Percentiles rank a stretch among this genome's conserved stretches.
These are phyloP conservation scores for Alaudala cheleensis DNA, from an alignment of 2,113 vertebrate genomes.

Conservation along the genomic window DNA sequence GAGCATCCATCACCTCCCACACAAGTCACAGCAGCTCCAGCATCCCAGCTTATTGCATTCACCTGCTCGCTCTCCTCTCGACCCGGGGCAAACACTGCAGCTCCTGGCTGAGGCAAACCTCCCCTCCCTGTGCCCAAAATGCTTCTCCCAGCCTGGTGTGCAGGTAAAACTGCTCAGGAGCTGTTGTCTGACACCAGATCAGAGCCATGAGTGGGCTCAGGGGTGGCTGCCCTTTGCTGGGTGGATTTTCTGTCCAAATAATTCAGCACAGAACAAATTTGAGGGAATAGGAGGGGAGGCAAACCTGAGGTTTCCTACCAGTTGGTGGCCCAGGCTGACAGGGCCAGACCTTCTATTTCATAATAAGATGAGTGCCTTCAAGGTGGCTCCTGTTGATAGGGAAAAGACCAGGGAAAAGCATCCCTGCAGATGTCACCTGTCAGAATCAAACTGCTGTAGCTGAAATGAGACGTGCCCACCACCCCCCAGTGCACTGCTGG, in stretches of 20 bases:
- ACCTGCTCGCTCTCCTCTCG: background rate
- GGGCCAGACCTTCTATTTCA: background rate
- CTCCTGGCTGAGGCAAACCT: background rate
- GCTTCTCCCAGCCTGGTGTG: background rate
- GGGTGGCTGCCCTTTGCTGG: background rate
- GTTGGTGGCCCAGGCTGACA: background rate
- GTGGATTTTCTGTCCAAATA: background rate
- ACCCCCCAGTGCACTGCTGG: background rate
- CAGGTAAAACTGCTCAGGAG: fast-evolving
- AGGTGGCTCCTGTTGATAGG: background rate
- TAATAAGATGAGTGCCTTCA: background rate
- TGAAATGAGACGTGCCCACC: background rate
- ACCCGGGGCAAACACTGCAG: fast-evolving
- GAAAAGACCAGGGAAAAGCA: background rate
- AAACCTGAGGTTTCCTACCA: background rate
- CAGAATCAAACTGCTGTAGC: background rate
- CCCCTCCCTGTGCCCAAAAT: background rate
- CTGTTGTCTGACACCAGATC: background rate
- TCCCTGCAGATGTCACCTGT: background rate
- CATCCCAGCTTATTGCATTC: background rate
- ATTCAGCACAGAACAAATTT: background rate
- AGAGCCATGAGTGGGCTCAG: fast-evolving
- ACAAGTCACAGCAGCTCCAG: slow-evolving; percentile 14
- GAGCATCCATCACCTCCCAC: slow-evolving; percentile 32
- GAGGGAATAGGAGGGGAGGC: background rate